phyloP scores from a whole-genome alignment of 2,888 invertebrate genomes.

The Melanostoma scalare region DNA sequence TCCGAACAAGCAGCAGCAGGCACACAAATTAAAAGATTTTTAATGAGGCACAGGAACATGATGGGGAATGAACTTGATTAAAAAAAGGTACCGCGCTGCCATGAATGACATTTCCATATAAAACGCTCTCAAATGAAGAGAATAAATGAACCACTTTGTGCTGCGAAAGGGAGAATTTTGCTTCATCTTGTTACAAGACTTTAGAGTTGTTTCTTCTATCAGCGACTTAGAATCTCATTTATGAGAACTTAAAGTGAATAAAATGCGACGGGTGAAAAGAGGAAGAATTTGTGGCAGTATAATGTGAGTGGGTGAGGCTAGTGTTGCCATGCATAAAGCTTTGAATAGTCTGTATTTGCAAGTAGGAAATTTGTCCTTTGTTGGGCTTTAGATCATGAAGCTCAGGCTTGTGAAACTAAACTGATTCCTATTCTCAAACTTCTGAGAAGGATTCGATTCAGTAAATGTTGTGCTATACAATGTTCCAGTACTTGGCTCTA shows the following conservation, averaged over 20 bases:
- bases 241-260: constrained; percentile 46
- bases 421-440: no score
- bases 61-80: constrained; percentile 9
- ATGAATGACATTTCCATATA: constrained; percentile 54
- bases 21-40: constrained; percentile 65
- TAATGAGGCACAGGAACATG: constrained; percentile 53
- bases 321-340: no score
- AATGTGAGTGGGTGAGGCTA: no score
- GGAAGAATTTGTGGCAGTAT: no score
- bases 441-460: no score
- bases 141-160: constrained; percentile 64
- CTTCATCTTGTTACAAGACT: constrained; percentile 28
- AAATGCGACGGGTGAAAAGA: background rate
- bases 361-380: no score
- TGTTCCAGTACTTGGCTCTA: no score
- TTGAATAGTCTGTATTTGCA: no score
- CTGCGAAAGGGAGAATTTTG: constrained; percentile 16
- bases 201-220: constrained; percentile 17
- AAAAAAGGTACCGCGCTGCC: background rate
- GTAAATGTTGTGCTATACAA: no score
- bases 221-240: constrained; percentile 60
- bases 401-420: no score
- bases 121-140: constrained; percentile 64
- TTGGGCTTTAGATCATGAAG: no score
- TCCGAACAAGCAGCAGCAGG: constrained; percentile 8